These are phyloP conservation scores for Meghimatium bilineatum DNA, from an alignment of 2,888 invertebrate genomes.

Conservation along the genomic window DNA sequence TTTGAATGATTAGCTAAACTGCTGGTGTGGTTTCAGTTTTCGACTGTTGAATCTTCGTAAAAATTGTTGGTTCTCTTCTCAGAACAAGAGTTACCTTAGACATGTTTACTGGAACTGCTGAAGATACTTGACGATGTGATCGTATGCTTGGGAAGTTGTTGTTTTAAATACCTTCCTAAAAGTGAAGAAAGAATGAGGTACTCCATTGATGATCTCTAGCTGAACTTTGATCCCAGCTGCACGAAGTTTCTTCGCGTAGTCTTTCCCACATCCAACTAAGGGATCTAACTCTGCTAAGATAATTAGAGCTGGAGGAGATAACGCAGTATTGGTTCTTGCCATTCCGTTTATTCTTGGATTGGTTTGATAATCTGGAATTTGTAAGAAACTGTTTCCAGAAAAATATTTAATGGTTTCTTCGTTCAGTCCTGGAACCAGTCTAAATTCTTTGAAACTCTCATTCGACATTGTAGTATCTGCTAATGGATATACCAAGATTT, in stretches of 20 bases:
- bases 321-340: background rate
- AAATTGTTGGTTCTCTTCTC: too few species aligned
- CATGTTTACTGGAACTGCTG: background rate
- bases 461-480: too few species aligned
- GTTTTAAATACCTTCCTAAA: background rate
- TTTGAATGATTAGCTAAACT: too few species aligned
- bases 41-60: too few species aligned
- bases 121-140: background rate
- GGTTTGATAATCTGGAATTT: background rate
- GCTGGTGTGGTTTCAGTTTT: too few species aligned
- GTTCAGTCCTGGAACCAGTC: too few species aligned
- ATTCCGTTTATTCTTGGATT: slow-evolving; percentile 10
- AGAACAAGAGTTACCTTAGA: too few species aligned
- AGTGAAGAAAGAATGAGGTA: slow-evolving; percentile 26
- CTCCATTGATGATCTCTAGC: slow-evolving; percentile 16
- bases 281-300: slow-evolving; percentile 12
- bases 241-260: slow-evolving; percentile 36
- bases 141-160: background rate
- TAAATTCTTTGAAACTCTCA: too few species aligned
- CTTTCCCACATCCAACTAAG: slow-evolving; percentile 15
- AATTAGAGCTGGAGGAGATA: slow-evolving; percentile 3
- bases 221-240: slow-evolving; percentile 15
- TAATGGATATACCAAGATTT: slow-evolving; percentile 24
- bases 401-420: background rate
- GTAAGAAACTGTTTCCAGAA: too few species aligned